Base-by-base conservation (phyloP, 1,140 invertebrate species). In the Leptinotarsa undecemlineata region DNA sequence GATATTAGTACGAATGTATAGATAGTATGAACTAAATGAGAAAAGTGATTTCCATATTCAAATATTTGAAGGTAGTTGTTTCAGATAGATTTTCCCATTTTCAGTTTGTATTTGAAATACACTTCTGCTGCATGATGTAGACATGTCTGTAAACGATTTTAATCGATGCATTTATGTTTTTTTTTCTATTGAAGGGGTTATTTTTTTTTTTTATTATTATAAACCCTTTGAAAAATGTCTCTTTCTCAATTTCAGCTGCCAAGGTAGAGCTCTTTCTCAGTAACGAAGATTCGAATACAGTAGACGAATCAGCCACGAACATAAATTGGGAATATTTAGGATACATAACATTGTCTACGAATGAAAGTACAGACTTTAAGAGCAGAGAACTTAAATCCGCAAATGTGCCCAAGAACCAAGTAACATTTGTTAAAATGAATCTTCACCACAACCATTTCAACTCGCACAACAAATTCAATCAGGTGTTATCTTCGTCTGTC, bases 381-480 rank as follows among this genome's bases (percentile, higher is more conserved):
- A 94, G 94, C 42, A 86, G 95, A 63, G 95, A 97, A 84, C 86
- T 96, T 1, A 95, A 96, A 85, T 95, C 93, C 61, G 93, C 95
- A 11, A 91, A 92, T 62, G 90, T 96, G 17, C 90, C 92, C 78
- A 86, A 94, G 74, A 94, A 93, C 8, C 89, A 92, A 42, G 95
- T 94, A 0, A 87, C 90, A 4, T 96, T 93, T 84, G 87, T 98
- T 1, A 96, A 96, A 84, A 85, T 98, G 11, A 89, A 93, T 71
- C 87, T 98, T 4, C 92, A 94, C 73, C 92, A 92, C 81, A 95
- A 96, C 78, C 92, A 96, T 84, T 84, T 85, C 70, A 95, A 94
- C 83, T 87, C 88, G 72, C 87, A 91, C 80, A 94, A 94, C 86
- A 86, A 89, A 74, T 91, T 90, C 81, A 94, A 96, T 83, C 95